Evolutionary conservation across 2,888 invertebrate genomes (phyloP).

Genomic region (Chymomyza amoena): DNA sequence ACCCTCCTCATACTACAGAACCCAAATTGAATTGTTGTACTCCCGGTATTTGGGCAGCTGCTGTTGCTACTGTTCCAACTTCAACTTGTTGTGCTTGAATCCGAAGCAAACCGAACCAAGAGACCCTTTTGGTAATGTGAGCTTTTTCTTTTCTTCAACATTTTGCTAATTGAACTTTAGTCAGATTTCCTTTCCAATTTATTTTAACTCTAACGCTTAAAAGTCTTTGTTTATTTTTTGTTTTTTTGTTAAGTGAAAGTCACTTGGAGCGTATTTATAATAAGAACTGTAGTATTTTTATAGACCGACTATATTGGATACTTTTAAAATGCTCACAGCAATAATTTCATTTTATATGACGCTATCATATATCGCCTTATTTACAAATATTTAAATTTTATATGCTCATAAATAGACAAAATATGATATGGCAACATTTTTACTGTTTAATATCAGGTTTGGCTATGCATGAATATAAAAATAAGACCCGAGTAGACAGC

Average conservation of each 20-base stretch:
- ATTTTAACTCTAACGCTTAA: not conserved
- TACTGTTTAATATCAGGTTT: not conserved
- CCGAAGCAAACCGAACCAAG: not conserved
- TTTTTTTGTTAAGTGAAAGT: constrained; percentile 10
- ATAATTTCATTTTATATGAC: not conserved
- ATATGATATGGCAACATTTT: not conserved
- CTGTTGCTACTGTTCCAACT: constrained; percentile 36
- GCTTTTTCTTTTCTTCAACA: constrained; percentile 33
- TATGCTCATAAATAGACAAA: not conserved
- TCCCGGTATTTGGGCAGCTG: constrained; percentile 54
- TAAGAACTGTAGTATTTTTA: not conserved
- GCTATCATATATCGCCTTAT: not conserved
- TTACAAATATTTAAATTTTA: not conserved
- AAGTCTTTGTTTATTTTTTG: not conserved
- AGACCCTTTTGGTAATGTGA: constrained; percentile 31
- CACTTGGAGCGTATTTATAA: not conserved
- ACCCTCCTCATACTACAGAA: constrained; percentile 10
- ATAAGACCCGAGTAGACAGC: not conserved
- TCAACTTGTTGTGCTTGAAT: not conserved
- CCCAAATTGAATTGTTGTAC: constrained; percentile 49
- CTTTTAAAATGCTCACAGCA: not conserved
- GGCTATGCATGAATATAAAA: not conserved
- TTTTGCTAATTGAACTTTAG: constrained; percentile 26
- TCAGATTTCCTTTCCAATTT: not conserved
- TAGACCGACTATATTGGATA: constrained; percentile 48